Evolutionary conservation across 2,113 vertebrate species (phyloP), one percentile per base, ranked within the genome.

Genomic region (Pelecanoides urinatrix): DNA sequence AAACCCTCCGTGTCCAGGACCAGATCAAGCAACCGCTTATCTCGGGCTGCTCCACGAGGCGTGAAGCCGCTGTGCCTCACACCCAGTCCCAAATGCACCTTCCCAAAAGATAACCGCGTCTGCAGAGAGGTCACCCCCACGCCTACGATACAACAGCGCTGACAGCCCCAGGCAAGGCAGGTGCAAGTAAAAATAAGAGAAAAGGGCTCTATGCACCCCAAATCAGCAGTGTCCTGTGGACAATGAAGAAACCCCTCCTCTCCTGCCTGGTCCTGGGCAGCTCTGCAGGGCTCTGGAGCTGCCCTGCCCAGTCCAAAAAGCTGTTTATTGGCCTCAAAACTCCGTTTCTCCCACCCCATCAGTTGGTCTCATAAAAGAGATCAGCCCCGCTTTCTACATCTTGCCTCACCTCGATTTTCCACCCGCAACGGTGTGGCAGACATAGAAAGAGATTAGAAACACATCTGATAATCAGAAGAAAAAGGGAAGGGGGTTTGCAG

Each of bases 61-160:
- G 95, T 27, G 86, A 92, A 50, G 30, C 26, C 36, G 3, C 38
- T 3, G 3, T 2, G 25, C 82, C 40, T 42, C 77, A 50, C 6
- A 1, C 25, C 21, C 2, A 1, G 26, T 40, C 63, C 78, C 44
- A 74, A 36, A n/a, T 1, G 5, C 55, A 81, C 44, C 66, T 56
- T 66, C 26, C 66, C 53, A 26, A 67, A 26, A 75, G 12, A 36
- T 7, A 81, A 50, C 8, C 3, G 1, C 13, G 19, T 63, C 67
- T 49, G 34, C 21, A 38, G 65, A 62, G 42, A 63, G 32, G 34
- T 42, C 74, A n/a, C 19, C 25, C 30, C 23, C 7, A 4, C 2
- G 1, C 6, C 63, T 32, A 5, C 10, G 4, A 3, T 0, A 7
- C 15, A 0, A 14, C 71, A 21, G n/a, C 3, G 2, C 62, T 9